phyloP scores from a whole-genome alignment of 2,888 invertebrate genomes.

The Phengaris arion region DNA sequence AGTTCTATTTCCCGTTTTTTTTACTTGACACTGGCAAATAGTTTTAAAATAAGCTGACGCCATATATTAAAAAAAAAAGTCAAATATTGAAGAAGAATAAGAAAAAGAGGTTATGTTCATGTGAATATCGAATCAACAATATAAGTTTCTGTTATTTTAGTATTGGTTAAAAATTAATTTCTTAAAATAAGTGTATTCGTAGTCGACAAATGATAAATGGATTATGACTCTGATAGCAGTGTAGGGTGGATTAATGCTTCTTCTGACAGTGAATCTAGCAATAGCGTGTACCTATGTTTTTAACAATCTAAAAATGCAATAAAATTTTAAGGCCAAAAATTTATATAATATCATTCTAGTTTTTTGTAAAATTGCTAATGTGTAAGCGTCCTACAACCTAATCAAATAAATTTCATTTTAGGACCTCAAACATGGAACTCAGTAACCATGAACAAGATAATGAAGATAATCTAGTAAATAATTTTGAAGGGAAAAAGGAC shows the following conservation, averaged over 20 bases:
- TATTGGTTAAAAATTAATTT: no score
- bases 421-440: background rate
- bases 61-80: background rate
- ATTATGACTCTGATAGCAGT: conserved; percentile 47
- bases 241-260: conserved; percentile 57
- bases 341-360: background rate
- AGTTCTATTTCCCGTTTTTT: no score
- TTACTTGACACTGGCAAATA: no score
- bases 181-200: background rate
- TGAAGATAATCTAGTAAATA: conserved; percentile 13
- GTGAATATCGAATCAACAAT: background rate
- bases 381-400: background rate
- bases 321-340: background rate
- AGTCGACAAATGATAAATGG: conserved; percentile 12
- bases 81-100: background rate
- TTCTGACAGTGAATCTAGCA: conserved; percentile 38
- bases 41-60: no score
- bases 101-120: background rate
- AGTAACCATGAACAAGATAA: conserved; percentile 10
- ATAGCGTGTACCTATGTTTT: conserved; percentile 45
- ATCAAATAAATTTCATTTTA: background rate
- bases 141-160: background rate
- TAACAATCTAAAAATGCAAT: background rate
- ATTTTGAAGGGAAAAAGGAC: conserved; percentile 25
- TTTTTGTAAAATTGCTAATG: background rate